phyloP scores from a whole-genome alignment of 2,797 vertebrate species.

The Chromobotia macracanthus region DNA sequence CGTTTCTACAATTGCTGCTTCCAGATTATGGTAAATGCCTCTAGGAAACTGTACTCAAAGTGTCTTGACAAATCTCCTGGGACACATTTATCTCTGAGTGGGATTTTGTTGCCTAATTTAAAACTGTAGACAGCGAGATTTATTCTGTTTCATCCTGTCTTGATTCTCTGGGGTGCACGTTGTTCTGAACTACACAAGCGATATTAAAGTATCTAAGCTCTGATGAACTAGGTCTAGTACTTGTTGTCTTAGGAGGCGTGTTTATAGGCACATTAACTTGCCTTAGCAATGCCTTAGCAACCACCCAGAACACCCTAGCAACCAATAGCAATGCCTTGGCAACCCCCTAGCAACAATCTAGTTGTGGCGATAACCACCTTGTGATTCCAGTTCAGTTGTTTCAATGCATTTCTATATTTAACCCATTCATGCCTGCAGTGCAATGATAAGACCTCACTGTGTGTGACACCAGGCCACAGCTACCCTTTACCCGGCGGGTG shows the following conservation, averaged over 20 bases:
- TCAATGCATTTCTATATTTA: constrained; percentile 39
- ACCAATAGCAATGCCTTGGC: neutral
- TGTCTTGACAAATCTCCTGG: constrained; percentile 20
- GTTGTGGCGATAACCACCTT: too few relatives aligned
- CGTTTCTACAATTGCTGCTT: constrained; percentile 3
- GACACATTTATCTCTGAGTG: constrained; percentile 32
- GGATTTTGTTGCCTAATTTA: constrained; percentile 44
- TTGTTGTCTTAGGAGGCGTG: neutral
- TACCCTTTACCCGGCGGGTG: constrained; percentile 41
- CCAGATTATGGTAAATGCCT: constrained; percentile 36
- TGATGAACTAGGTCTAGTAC: constrained; percentile 3
- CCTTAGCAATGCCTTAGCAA: neutral
- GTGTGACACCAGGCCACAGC: constrained; percentile 44
- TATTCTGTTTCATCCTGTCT: constrained; percentile 39
- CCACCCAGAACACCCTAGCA: neutral
- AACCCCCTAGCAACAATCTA: neutral
- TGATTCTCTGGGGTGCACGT: constrained; percentile 14
- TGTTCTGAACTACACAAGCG: constrained; percentile 37
- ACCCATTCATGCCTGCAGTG: constrained; percentile 30
- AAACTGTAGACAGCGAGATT: constrained; percentile 11
- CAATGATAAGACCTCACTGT: constrained; percentile 27
- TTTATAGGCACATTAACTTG: neutral
- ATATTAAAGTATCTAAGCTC: neutral
- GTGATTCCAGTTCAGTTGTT: neutral
- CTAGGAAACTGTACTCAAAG: constrained; percentile 4